phyloP scores from a whole-genome alignment of 2,888 invertebrate genomes.

The Ferdinandea cuprea region DNA sequence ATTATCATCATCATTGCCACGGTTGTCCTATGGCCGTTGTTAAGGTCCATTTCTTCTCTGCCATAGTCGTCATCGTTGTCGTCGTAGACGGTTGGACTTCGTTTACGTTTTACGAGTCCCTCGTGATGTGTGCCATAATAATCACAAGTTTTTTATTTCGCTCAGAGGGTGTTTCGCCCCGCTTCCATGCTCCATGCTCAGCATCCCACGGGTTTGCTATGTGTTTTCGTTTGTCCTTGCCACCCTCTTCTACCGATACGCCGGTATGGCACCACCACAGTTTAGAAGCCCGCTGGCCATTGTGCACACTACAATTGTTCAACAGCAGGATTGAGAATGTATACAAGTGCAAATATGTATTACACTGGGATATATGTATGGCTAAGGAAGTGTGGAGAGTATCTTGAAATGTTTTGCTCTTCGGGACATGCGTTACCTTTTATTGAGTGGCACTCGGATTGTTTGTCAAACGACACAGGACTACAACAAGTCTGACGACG shows the following conservation, averaged over 20 bases:
- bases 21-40: slow-evolving; percentile 55
- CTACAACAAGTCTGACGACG: slow-evolving; percentile 20
- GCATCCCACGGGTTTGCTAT: slow-evolving; percentile 33
- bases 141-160: slow-evolving; percentile 74
- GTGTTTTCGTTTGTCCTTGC: slow-evolving; percentile 53
- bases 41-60: slow-evolving; percentile 56
- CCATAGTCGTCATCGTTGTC: slow-evolving; percentile 37
- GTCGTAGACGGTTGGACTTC: slow-evolving; percentile 61
- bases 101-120: slow-evolving; percentile 75
- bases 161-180: slow-evolving; percentile 52
- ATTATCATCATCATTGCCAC: slow-evolving; percentile 52
- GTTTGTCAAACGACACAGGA: slow-evolving; percentile 61
- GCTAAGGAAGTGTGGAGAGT: slow-evolving; percentile 1
- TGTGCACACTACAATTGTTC: slow-evolving; percentile 63
- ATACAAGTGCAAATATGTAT: slow-evolving; percentile 73
- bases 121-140: slow-evolving; percentile 72
- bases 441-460: slow-evolving; percentile 66
- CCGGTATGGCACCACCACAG: no score
- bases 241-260: slow-evolving; percentile 16
- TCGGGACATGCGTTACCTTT: slow-evolving; percentile 70
- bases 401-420: slow-evolving; percentile 59
- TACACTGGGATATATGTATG: slow-evolving; percentile 27
- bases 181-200: slow-evolving; percentile 24
- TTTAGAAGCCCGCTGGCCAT: slow-evolving; percentile 62
- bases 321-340: slow-evolving; percentile 71